phyloP scores from a whole-genome alignment of 2,888 invertebrate genomes.

The Drosophila engyochracea region DNA sequence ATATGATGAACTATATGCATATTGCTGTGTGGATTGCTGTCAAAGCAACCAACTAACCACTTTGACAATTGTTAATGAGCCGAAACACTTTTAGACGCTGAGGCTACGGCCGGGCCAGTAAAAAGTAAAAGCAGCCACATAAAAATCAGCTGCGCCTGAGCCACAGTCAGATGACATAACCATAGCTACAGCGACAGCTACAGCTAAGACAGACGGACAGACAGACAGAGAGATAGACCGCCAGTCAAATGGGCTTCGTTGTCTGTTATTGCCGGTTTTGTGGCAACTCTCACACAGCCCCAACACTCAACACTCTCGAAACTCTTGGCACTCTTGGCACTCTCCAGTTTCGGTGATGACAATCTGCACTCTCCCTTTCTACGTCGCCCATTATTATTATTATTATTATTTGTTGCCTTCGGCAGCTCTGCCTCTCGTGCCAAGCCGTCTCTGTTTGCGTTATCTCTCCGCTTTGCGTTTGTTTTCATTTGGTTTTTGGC shows the following conservation, averaged over 20 bases:
- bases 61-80: conserved; percentile 21
- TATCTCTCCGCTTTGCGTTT: conserved; percentile 20
- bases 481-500: conserved; percentile 44
- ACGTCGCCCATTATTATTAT: conserved; percentile 6
- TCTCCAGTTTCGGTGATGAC: conserved; percentile 25
- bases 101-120: neutral
- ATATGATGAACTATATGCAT: conserved; percentile 2
- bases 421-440: neutral
- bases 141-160: conserved; percentile 41
- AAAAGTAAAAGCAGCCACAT: conserved; percentile 44
- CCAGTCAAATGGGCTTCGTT: conserved; percentile 23
- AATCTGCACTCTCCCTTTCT: conserved; percentile 55
- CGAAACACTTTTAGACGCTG: neutral
- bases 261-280: conserved; percentile 46
- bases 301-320: conserved; percentile 24
- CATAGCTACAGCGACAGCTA: neutral
- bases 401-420: conserved; percentile 13
- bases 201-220: conserved; percentile 4
- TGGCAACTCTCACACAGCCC: conserved; percentile 30
- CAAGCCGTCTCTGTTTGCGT: neutral
- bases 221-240: neutral
- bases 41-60: conserved; percentile 1
- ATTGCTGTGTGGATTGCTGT: conserved; percentile 1
- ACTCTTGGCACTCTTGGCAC: conserved; percentile 16
- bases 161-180: conserved; percentile 4